Percentiles rank a stretch among this genome's conserved stretches.
Evolutionary conservation across 1,140 invertebrate genomes (phyloP).

Genomic region (Homalodisca vitripennis): DNA sequence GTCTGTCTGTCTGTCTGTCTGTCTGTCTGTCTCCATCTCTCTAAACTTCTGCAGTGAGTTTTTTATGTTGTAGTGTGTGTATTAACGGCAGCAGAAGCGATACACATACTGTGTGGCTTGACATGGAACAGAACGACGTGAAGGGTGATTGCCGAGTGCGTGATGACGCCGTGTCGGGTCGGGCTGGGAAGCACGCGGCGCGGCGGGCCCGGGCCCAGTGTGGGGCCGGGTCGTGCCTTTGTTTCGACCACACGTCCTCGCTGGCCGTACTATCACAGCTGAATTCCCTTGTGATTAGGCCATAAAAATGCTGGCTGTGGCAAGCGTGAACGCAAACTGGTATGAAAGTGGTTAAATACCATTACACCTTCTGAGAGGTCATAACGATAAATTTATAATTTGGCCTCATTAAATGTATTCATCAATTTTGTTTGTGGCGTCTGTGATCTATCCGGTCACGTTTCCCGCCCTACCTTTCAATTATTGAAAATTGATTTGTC

Average conservation of each 20-base stretch:
- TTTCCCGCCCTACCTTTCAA: conserved; percentile 20
- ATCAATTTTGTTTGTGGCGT: conserved; percentile 12
- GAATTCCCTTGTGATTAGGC: conserved; percentile 24
- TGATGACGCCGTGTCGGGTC: too few species aligned
- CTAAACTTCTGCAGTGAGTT: too few species aligned
- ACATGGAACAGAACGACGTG: too few species aligned
- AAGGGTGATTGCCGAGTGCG: too few species aligned
- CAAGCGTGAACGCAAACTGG: conserved; percentile 19
- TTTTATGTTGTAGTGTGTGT: too few species aligned
- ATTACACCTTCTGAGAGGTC: conserved; percentile 16
- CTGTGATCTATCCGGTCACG: conserved; percentile 23
- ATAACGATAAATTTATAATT: conserved; percentile 19
- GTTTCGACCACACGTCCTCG: conserved; percentile 6
- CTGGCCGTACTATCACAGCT: too few species aligned
- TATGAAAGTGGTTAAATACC: conserved; percentile 18
- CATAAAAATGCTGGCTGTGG: conserved; percentile 20
- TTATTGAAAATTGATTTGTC: conserved; percentile 24
- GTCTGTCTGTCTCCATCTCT: too few species aligned
- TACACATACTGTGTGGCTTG: too few species aligned
- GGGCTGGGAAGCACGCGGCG: too few species aligned
- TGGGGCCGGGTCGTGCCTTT: conserved; percentile 10
- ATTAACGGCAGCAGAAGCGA: too few species aligned
- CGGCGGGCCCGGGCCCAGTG: too few species aligned
- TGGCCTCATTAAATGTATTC: conserved; percentile 16
- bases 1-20: too few species aligned